Evolutionary conservation across 2,113 vertebrate genomes (phyloP).

Genomic region (Bucco capensis): DNA sequence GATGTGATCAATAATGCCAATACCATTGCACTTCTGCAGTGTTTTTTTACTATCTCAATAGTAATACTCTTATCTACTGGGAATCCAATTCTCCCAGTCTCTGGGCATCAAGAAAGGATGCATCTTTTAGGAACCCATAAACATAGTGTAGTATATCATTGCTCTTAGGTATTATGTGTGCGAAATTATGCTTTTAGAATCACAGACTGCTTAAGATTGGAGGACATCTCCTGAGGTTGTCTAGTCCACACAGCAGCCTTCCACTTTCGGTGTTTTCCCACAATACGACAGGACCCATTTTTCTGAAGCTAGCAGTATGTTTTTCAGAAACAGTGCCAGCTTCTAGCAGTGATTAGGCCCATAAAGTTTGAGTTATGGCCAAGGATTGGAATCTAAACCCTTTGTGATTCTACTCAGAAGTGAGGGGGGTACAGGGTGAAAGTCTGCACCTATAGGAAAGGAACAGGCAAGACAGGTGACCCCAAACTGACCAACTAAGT

Average conservation of each 20-base stretch:
- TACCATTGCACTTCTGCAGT: background rate
- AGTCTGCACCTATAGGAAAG: too few species aligned
- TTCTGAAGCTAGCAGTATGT: too few species aligned
- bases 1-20: background rate
- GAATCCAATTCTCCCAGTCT: background rate
- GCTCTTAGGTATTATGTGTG: background rate
- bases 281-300: too few species aligned
- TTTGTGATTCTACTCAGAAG: too few species aligned
- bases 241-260: background rate
- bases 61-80: background rate
- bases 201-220: background rate
- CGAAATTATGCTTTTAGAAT: background rate
- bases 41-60: background rate
- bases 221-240: background rate
- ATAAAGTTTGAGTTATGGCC: too few species aligned
- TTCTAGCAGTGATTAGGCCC: too few species aligned
- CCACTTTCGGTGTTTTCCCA: too few species aligned
- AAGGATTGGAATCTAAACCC: too few species aligned
- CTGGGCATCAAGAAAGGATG: background rate
- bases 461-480: too few species aligned
- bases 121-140: background rate
- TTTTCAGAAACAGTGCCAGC: too few species aligned
- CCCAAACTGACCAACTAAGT: too few species aligned
- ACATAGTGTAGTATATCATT: background rate
- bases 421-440: too few species aligned